Conservation (phyloP, 2,797 vertebrate species). For the Pantherophis alleghaniensis region DNA sequence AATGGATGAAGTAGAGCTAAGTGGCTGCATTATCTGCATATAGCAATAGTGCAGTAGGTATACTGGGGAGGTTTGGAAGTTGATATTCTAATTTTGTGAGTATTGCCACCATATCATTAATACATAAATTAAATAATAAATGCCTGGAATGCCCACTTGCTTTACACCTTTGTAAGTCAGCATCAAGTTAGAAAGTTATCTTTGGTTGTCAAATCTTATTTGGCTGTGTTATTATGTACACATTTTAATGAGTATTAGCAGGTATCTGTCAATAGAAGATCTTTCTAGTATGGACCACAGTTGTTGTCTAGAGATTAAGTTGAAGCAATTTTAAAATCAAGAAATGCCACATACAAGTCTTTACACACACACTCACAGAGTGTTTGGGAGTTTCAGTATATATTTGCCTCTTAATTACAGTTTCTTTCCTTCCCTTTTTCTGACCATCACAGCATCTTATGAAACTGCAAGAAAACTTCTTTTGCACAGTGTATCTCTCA, state of each 20-base stretch:
- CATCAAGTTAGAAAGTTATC: neutral
- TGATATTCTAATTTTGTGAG: neutral
- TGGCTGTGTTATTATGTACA: neutral
- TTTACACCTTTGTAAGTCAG: neutral
- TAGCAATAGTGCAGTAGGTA: neutral
- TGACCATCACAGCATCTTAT: neutral
- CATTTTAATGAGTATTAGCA: neutral
- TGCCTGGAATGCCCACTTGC: neutral
- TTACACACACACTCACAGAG: no score
- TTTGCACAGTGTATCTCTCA: constrained; percentile 25
- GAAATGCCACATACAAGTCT: neutral
- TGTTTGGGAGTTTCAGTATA: neutral
- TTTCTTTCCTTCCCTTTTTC: constrained; percentile 13
- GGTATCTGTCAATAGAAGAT: neutral
- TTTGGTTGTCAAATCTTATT: neutral
- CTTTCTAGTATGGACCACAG: neutral
- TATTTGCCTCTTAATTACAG: neutral
- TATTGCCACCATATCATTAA: neutral
- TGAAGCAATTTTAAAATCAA: neutral
- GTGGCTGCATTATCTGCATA: neutral
- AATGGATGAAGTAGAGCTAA: neutral
- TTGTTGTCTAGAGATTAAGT: neutral
- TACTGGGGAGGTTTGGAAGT: neutral
- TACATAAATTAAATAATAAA: neutral
- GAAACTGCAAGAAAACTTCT: constrained; percentile 34